Evolutionary conservation across 1,140 invertebrate species (phyloP).

Genomic region (Conopomorpha cramerella): DNA sequence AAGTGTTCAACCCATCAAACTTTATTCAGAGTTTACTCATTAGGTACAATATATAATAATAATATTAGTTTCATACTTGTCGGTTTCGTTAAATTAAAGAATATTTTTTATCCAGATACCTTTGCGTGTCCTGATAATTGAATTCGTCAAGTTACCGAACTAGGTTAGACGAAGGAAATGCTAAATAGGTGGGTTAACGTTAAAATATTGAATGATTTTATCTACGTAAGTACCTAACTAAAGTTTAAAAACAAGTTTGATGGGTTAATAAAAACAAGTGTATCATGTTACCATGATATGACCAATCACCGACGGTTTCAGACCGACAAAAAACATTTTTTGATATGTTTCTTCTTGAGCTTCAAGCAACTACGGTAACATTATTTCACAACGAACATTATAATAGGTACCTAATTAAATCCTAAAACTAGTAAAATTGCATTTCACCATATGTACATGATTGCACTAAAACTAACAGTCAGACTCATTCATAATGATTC

Average conservation of each 20-base stretch:
- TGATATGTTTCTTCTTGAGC: constrained; percentile 50
- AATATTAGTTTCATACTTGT: no score
- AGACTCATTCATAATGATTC: not conserved
- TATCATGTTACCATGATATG: constrained; percentile 1
- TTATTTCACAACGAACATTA: constrained; percentile 22
- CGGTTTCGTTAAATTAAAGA: no score
- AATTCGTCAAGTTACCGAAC: no score
- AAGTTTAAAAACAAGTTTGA: not conserved
- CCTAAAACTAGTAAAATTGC: constrained; percentile 14
- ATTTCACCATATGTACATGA: constrained; percentile 3
- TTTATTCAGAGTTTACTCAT: no score
- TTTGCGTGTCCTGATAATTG: no score
- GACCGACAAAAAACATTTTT: constrained; percentile 12
- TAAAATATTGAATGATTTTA: no score
- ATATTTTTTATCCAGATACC: no score
- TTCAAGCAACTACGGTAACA: constrained; percentile 43
- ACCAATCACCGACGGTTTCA: not conserved
- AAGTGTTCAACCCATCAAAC: no score
- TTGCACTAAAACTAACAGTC: constrained; percentile 1
- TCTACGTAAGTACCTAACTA: no score
- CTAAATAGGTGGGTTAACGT: no score
- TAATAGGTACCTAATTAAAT: constrained; percentile 10
- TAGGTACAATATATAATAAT: no score
- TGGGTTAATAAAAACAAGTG: not conserved
- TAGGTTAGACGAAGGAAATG: no score